Percentiles rank a stretch among this genome's conserved stretches.
These are phyloP conservation scores for Labrus mixtus DNA, from an alignment of 2,113 vertebrate species.

Conservation along the genomic window DNA sequence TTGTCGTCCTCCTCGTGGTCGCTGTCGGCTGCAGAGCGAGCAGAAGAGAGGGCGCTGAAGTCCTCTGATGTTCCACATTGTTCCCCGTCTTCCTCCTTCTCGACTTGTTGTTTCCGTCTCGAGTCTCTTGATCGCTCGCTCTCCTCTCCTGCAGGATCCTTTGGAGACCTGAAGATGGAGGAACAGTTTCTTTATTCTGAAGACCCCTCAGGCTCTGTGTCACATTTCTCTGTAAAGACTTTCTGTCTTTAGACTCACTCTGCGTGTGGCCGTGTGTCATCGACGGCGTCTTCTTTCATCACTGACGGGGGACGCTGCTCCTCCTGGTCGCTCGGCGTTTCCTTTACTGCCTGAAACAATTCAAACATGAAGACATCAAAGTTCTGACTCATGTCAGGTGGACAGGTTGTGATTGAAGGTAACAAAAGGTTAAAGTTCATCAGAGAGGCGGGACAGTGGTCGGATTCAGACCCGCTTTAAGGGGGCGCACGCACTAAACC, in stretches of 20 bases:
- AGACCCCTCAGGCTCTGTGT: too few species aligned
- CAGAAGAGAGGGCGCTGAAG: neutral
- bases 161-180: neutral
- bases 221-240: too few species aligned
- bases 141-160: neutral
- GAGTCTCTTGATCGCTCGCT: neutral
- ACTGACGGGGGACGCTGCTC: neutral
- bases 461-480: too few species aligned
- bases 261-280: neutral
- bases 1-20: neutral
- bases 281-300: fast-evolving
- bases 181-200: neutral
- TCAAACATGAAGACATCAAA: neutral
- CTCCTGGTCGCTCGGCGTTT: neutral
- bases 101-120: neutral
- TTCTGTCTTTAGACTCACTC: neutral
- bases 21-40: neutral
- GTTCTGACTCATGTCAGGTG: too few species aligned
- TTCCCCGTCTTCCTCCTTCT: neutral
- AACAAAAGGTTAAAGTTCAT: neutral
- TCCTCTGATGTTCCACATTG: neutral
- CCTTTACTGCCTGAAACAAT: neutral
- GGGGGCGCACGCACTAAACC: too few species aligned
- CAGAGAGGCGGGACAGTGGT: too few species aligned
- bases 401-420: too few species aligned